phyloP scores from a whole-genome alignment of 2,113 vertebrate genomes.

The Grantiella picta region DNA sequence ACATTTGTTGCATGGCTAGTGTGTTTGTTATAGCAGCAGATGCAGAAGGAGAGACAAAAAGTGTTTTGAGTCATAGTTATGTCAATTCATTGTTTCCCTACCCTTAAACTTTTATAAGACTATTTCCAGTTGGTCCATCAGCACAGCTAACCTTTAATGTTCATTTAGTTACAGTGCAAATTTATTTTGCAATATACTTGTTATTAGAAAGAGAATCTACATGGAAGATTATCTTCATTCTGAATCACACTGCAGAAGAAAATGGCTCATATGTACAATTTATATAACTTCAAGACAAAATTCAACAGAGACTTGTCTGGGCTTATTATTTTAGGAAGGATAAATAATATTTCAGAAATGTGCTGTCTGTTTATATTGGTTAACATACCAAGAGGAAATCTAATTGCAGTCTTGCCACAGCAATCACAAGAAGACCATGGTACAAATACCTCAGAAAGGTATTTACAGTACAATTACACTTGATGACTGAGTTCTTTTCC shows the following conservation, averaged over 20 bases:
- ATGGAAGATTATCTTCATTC: neutral
- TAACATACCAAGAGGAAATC: neutral
- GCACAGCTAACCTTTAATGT: neutral
- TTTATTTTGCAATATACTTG: neutral
- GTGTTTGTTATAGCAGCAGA: neutral
- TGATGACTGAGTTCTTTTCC: neutral
- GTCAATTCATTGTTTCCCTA: neutral
- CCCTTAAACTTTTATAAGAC: slow-evolving; percentile 24
- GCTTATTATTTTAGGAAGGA: neutral
- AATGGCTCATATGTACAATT: neutral
- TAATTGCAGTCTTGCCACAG: neutral
- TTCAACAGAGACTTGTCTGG: neutral
- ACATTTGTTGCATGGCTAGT: neutral
- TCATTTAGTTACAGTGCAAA: neutral
- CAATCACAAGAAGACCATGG: neutral
- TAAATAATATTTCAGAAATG: neutral
- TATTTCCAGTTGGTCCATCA: neutral
- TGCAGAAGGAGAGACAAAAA: neutral
- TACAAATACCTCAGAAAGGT: neutral
- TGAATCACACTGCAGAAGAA: neutral
- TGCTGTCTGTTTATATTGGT: neutral
- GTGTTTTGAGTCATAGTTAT: neutral
- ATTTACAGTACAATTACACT: neutral
- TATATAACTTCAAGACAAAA: neutral
- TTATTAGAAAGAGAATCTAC: neutral